These are phyloP conservation scores for Myxocyprinus asiaticus DNA, from an alignment of 2,113 vertebrate genomes.

Conservation along the genomic window DNA sequence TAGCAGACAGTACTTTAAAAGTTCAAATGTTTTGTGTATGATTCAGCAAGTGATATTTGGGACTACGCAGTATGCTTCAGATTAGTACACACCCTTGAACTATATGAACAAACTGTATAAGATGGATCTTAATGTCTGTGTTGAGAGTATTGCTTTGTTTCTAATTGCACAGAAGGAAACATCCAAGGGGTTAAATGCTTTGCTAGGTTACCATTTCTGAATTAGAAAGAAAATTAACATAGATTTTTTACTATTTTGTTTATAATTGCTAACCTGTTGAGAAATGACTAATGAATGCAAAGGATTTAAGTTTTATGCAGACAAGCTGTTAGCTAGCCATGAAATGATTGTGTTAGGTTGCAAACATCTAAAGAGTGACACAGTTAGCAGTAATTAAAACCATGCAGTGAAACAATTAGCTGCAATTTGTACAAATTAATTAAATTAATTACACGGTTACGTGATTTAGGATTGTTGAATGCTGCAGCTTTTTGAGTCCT, in stretches of 20 bases:
- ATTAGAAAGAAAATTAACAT: conserved; percentile 17
- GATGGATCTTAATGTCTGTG: conserved; percentile 29
- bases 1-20: conserved; percentile 30
- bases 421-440: neutral
- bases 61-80: neutral
- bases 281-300: conserved; percentile 24
- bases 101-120: conserved; percentile 9
- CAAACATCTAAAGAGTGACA: neutral
- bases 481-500: neutral
- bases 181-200: conserved; percentile 6
- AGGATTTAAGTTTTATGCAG: conserved; percentile 26
- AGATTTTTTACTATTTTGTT: conserved; percentile 21
- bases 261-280: conserved; percentile 4
- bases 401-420: neutral
- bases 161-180: neutral
- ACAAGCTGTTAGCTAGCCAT: neutral
- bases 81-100: conserved; percentile 10
- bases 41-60: conserved; percentile 9
- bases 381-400: conserved; percentile 13
- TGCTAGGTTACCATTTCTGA: conserved; percentile 42
- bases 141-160: conserved; percentile 24
- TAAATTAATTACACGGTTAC: neutral
- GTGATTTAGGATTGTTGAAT: neutral
- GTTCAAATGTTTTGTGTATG: conserved; percentile 40
- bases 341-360: neutral